Base-by-base conservation (phyloP, 2,888 invertebrate genomes). In the Meghimatium bilineatum region DNA sequence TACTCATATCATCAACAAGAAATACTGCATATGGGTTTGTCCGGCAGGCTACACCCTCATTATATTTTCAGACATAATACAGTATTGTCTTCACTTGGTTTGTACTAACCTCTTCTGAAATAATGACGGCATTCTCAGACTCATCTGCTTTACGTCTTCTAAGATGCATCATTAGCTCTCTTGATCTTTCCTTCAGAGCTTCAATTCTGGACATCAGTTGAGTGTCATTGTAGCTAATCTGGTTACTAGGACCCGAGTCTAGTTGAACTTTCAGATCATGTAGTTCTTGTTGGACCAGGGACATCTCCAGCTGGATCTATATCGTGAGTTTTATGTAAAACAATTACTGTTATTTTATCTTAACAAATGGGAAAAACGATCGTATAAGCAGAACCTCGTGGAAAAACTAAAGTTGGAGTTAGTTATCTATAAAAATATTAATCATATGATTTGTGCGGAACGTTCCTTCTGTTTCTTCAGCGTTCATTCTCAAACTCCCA, bases 281-380 rank as follows among this genome's bases (percentile, higher is more conserved):
- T 10, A 93, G 88, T 85, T 93, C 91, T 78, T 91, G 90, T 82
- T 93, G 92, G 14, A 93, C 90, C 76, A 90, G 85, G 26, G 90
- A 87, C 91, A 93, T 92, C 85, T 91, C 91, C 82, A 88, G 87
- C 84, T 92, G 92, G n/a, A 93, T 87, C 91, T 91, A 86, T 10
- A 85, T 26, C 0, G n/a, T 26, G 38, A 3, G 20, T 32, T 71
- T 1, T 29, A 44, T 38, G 38, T 34, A 44, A 5, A 44, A 44
- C 6, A 44, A 44, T 44, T 32, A 29, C n/a, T n/a, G n/a, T n/a
- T 67, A 23, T 32, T 60, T 8, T 44, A 8, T 44, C 44, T 44
- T 44, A 44, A 5, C 44, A 44, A 12, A 5, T 44, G 44, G 12
- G 44, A 44, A 44, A 44, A 44, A 44, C 12, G 5, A 44, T 44